Base-by-base conservation (phyloP, 2,113 vertebrate genomes). In the Andinoacara biseriatus region DNA sequence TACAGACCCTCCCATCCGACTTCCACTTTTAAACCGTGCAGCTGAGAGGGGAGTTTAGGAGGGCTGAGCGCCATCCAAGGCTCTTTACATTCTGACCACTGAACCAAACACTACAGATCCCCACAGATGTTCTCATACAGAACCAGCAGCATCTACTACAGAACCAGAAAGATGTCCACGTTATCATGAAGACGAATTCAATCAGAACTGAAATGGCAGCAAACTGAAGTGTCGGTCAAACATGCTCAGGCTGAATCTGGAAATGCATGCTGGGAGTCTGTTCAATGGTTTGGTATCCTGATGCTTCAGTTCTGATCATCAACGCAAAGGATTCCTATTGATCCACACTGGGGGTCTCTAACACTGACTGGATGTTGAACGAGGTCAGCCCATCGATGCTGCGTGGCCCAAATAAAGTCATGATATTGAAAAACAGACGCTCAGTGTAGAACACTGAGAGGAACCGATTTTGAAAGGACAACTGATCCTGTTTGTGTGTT, bases 1-100 rank as follows among this genome's bases (percentile, higher is more conserved):
- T 57, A 17, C 33, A 17, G 52, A 82, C 83, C n/a, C 86, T 83
- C 80, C 77, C 76, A 78, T 80, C 86, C 18, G 76, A 80, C 75
- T 69, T 77, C 83, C 83, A 78, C 65, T 33, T 65, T 33, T 20
- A 43, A 54, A 58, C n/a, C 52, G 15, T 17, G 46, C 57, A 76
- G 49, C 56, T 40, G 13, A n/a, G 22, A 58, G 7, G 43, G 2
- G 13, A 5, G 10, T 9, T 56, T 35, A 4, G 10, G 10, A 26
- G 22, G n/a, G 52, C 4, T 5, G 22, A 58, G 9, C 40, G 1
- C 40, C 40, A 14, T 10, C 7, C 2, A 65, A 43, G 62, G n/a
- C 46, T 3, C 14, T 49, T 29, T 15, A 29, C 11, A 29, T 4
- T 29, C 63, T 7, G 40, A 69, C 40, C 40, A 49, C 63, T 67